These are phyloP conservation scores for Fregata magnificens DNA, from an alignment of 2,113 vertebrate species.

Conservation along the genomic window DNA sequence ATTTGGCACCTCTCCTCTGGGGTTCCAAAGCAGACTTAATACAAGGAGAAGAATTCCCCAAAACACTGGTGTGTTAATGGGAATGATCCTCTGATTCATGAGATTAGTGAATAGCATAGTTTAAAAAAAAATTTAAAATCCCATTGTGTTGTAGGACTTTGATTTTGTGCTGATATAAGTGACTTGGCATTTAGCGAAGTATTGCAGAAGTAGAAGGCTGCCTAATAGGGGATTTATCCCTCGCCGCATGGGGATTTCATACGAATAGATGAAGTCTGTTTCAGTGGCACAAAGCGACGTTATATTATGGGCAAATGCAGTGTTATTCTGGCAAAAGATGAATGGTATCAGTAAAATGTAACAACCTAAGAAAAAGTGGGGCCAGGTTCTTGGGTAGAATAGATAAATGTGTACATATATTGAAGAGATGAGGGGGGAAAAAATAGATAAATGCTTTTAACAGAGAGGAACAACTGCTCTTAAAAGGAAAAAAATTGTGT, in stretches of 20 bases:
- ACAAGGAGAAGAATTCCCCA: background rate
- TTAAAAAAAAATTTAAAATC: background rate
- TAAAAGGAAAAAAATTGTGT: background rate
- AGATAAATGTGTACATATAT: background rate
- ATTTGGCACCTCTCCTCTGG: background rate
- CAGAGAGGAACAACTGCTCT: background rate
- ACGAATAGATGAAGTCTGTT: background rate
- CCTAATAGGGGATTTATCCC: background rate
- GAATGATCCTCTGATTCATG: background rate
- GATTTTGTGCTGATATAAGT: background rate
- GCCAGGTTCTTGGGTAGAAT: background rate
- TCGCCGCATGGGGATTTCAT: background rate
- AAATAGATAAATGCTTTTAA: background rate
- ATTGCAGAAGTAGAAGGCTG: background rate
- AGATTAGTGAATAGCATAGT: background rate
- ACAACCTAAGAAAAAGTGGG: background rate
- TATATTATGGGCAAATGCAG: background rate
- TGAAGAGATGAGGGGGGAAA: background rate
- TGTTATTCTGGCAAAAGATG: background rate
- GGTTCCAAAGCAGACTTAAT: background rate
- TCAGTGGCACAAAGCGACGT: background rate
- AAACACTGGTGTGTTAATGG: background rate
- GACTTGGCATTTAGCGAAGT: background rate
- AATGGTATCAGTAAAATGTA: background rate
- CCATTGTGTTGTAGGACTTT: background rate